Base-by-base conservation (phyloP, 2,888 invertebrate genomes). In the Limulus polyphemus region DNA sequence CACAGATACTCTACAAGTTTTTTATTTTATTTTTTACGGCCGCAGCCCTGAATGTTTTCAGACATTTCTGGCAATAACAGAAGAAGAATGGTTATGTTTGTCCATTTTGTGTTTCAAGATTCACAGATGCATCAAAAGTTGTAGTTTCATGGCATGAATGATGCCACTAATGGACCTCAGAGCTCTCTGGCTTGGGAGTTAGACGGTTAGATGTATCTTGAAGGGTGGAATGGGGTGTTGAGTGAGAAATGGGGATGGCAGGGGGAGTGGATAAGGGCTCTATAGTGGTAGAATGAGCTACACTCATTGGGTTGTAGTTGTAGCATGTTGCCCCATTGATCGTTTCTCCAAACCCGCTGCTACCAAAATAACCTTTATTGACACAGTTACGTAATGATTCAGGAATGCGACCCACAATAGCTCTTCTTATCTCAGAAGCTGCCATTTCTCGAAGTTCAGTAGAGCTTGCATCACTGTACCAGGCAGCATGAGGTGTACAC, bases 361-460 rank as follows among this genome's bases (percentile, higher is more conserved):
- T 32, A 32, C 32, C 32, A 63, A 89, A 88, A 78, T 87, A 88
- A 79, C 92, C 92, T 81, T 92, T 98, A 83, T 99, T 99, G 78
- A 99, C 97, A 81, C 99, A 99, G 83, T 98, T 98, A 77, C 95
- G 84, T 79, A 99, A 84, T 78, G 92, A 93, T 79, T 97, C 95
- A 70, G 99, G 99, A 79, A 98, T 94, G 79, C 95, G 87, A 73
- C 97, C 97, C 74, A 94, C 90, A 77, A 99, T 94, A 72, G 98
- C 99, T 78, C 98, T 87, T 77, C 99, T 85, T 75, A 98, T 94
- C 82, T 97, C 97, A 70, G 90, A 90, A 68, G 97, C 97, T 72
- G 95, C 97, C 94, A 95, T 95, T 83, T 97, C 97, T 74, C 97
- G 72, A 61, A 99, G 83, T 81, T 99, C 99, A 75, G 93, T 93